A percentile compares a stretch with the other conserved stretches of the same genome.
phyloP scores from a whole-genome alignment of 2,888 invertebrate genomes.

The Oxystoma pomonae region DNA sequence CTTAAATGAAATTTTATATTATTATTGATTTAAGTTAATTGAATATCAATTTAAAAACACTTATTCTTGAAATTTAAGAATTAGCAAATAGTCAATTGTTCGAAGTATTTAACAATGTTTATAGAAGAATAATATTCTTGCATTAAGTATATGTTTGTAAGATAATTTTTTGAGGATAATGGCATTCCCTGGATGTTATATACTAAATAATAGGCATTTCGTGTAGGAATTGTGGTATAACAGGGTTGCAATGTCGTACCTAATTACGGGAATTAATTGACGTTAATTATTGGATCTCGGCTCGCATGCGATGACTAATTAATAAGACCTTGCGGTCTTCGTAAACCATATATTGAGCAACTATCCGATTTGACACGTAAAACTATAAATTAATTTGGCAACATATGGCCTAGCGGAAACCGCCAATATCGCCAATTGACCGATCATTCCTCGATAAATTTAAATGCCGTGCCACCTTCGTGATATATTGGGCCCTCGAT shows the following conservation, averaged over 20 bases:
- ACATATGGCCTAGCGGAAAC: constrained; percentile 22
- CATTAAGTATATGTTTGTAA: too few species aligned
- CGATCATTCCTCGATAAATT: background rate
- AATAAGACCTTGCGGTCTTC: constrained; percentile 38
- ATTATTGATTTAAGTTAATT: too few species aligned
- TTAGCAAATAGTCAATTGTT: too few species aligned
- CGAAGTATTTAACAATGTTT: too few species aligned
- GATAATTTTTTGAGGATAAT: too few species aligned
- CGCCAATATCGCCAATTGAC: constrained; percentile 17
- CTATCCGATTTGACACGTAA: constrained; percentile 21
- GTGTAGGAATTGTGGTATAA: constrained; percentile 34
- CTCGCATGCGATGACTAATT: constrained; percentile 39
- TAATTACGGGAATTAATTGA: constrained; percentile 47
- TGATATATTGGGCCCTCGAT: background rate
- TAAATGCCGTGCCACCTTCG: background rate
- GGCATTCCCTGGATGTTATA: too few species aligned
- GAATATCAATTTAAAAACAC: too few species aligned
- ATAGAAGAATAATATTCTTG: too few species aligned
- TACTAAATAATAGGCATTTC: constrained; percentile 17
- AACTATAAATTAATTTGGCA: constrained; percentile 24
- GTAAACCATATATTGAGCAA: constrained; percentile 30
- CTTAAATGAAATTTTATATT: too few species aligned
- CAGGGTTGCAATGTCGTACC: constrained; percentile 42
- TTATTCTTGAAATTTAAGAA: too few species aligned
- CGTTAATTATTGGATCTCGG: constrained; percentile 45